Evolutionary conservation across 2,113 vertebrate genomes (phyloP).

Genomic region (Ardeotis arabs): DNA sequence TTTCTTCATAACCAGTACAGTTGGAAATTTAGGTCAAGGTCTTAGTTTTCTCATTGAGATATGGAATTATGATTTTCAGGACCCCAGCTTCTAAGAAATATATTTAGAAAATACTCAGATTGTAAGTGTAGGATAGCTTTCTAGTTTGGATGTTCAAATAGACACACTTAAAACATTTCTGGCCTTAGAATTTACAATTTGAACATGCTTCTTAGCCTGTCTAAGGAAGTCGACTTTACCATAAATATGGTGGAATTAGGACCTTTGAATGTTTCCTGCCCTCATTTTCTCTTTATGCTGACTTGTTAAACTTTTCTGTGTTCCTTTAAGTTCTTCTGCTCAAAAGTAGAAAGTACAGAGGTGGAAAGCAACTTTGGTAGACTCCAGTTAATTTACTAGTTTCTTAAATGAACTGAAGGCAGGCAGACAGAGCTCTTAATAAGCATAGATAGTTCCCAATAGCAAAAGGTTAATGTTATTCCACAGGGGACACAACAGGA

Average conservation of each 20-base stretch:
- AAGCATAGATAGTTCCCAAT: neutral
- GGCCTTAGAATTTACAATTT: neutral
- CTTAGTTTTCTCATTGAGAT: neutral
- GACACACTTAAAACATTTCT: neutral
- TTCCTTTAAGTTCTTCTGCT: neutral
- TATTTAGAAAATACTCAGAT: neutral
- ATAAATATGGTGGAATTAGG: neutral
- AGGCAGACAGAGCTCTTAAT: neutral
- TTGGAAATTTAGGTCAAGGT: neutral
- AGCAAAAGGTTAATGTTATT: neutral
- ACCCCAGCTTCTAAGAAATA: neutral
- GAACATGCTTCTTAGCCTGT: neutral
- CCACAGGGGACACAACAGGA: neutral
- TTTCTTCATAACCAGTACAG: neutral
- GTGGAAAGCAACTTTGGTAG: neutral
- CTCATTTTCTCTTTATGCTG: neutral
- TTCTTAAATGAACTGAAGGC: neutral
- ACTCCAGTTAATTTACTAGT: neutral
- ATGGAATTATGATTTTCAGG: neutral
- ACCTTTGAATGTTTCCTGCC: neutral
- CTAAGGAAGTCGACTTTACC: neutral
- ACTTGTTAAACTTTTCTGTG: neutral
- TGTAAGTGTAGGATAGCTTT: neutral
- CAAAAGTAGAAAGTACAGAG: neutral
- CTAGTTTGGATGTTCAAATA: neutral